Conservation (phyloP, 2,113 vertebrate species). For the Lota lota region DNA sequence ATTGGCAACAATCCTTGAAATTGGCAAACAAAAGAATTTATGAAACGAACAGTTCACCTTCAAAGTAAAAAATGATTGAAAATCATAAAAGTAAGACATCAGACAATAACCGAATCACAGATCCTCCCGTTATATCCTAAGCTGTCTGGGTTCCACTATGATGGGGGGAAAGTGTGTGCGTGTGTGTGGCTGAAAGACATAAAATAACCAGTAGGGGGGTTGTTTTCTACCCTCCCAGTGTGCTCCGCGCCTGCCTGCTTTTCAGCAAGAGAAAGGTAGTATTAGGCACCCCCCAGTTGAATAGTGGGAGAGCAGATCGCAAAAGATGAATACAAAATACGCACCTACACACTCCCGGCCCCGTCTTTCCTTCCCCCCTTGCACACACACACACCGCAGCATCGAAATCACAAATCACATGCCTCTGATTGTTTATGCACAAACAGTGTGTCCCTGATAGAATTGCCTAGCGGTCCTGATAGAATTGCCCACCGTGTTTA, state of each 20-base stretch:
- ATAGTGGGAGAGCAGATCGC: constrained; percentile 75
- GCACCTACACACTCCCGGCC: constrained; percentile 71
- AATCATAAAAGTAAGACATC: constrained; percentile 70
- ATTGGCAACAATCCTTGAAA: constrained; percentile 46
- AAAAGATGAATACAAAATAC: constrained; percentile 76
- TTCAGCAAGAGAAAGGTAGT: constrained; percentile 72
- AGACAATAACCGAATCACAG: constrained; percentile 74
- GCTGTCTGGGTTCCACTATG: constrained; percentile 71
- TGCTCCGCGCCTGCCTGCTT: constrained; percentile 61
- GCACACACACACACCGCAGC: constrained; percentile 69
- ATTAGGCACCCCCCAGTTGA: constrained; percentile 74
- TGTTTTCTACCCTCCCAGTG: constrained; percentile 75
- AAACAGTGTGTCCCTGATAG: constrained; percentile 74
- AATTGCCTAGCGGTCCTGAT: constrained; percentile 72
- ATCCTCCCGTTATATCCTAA: constrained; percentile 74
- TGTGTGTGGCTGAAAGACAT: constrained; percentile 69
- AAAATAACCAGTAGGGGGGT: constrained; percentile 75
- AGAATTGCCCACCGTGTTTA: constrained; percentile 74
- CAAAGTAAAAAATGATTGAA: constrained; percentile 66
- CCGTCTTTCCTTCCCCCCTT: constrained; percentile 32
- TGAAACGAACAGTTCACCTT: constrained; percentile 51
- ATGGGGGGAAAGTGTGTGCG: constrained; percentile 61
- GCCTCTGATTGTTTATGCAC: constrained; percentile 76
- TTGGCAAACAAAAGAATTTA: constrained; percentile 40
- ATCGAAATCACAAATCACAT: constrained; percentile 76